Percentiles rank a stretch among this genome's conserved stretches.
Evolutionary conservation across 1,140 invertebrate genomes (phyloP).

Genomic region (Mercenaria mercenaria): DNA sequence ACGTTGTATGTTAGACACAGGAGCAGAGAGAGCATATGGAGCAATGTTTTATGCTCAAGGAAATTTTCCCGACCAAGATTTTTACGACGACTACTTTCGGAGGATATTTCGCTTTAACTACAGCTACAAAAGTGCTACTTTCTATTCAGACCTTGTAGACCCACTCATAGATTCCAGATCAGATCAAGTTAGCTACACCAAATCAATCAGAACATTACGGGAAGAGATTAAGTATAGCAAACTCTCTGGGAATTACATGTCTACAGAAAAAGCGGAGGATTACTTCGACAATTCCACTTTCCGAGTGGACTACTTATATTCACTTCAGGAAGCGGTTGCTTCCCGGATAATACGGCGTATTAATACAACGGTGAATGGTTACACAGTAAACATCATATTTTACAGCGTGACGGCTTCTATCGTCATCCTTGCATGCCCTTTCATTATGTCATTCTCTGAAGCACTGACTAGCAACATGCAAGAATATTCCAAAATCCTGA

Average conservation of each 20-base stretch:
- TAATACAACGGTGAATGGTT: background rate
- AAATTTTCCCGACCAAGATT: conserved; percentile 32
- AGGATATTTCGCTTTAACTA: conserved; percentile 45
- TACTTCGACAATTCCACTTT: conserved; percentile 50
- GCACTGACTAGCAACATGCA: conserved; percentile 45
- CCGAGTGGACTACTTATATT: conserved; percentile 49
- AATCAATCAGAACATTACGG: background rate
- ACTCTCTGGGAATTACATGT: background rate
- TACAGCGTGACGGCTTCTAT: conserved; percentile 17
- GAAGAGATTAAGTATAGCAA: conserved; percentile 48
- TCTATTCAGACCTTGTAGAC: conserved; percentile 43
- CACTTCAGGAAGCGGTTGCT: conserved; percentile 18
- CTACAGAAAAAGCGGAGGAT: background rate
- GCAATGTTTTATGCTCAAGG: conserved; percentile 47
- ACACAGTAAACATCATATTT: background rate
- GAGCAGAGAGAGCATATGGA: conserved; percentile 49
- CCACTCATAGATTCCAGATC: background rate
- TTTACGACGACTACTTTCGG: conserved; percentile 37
- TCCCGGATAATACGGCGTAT: background rate
- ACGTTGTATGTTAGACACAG: conserved; percentile 43
- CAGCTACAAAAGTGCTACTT: conserved; percentile 37
- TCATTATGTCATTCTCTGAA: conserved; percentile 46
- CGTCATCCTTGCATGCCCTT: conserved; percentile 29
- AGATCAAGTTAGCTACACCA: background rate
- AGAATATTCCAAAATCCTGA: conserved; percentile 16